These are phyloP conservation scores for Heterotilapia buettikoferi DNA, from an alignment of 2,113 vertebrate species.

Conservation along the genomic window DNA sequence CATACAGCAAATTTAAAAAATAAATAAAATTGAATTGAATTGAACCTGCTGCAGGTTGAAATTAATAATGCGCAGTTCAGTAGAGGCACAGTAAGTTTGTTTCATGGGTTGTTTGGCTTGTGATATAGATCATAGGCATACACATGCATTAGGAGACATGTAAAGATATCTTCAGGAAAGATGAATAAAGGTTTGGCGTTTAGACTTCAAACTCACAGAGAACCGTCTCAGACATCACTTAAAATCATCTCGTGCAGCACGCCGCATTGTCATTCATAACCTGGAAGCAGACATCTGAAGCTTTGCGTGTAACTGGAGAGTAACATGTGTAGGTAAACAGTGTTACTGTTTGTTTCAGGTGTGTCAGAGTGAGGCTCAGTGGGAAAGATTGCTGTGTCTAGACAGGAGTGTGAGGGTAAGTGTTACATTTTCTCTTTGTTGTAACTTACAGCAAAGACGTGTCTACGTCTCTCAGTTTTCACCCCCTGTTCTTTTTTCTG, in stretches of 20 bases:
- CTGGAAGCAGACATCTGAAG: background rate
- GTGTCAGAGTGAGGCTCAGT: background rate
- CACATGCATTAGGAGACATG: background rate
- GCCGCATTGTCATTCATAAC: background rate
- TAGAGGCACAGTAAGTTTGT: background rate
- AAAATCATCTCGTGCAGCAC: background rate
- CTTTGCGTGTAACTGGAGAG: background rate
- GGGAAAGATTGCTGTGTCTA: background rate
- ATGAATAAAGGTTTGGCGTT: background rate
- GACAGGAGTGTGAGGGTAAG: slow-evolving; percentile 19
- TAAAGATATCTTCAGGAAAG: background rate
- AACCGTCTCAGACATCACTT: background rate
- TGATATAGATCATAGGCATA: background rate
- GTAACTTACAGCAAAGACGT: background rate
- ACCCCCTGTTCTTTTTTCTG: background rate
- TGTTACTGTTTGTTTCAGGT: slow-evolving; percentile 26
- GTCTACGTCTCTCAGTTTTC: background rate
- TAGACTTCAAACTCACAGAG: background rate
- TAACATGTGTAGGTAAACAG: background rate
- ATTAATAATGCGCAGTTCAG: background rate
- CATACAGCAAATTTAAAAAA: background rate
- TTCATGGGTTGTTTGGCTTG: background rate
- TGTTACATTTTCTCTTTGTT: slow-evolving; percentile 4
- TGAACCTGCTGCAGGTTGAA: background rate
- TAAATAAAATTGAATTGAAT: background rate